Conservation (phyloP, 2,113 vertebrate species). For the Dicrurus megarhynchus region DNA sequence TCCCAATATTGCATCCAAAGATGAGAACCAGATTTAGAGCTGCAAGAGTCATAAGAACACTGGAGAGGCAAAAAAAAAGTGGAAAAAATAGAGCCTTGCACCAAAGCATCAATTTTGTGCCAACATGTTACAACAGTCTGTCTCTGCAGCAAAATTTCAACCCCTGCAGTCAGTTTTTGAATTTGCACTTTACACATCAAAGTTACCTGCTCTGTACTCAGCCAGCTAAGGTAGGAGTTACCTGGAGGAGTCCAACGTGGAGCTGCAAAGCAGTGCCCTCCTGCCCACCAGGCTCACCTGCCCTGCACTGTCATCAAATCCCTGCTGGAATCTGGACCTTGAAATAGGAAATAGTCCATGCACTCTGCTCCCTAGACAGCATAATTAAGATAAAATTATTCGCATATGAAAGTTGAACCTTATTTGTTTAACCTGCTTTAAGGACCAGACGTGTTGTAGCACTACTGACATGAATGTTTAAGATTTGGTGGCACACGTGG, state of each 20-base stretch:
- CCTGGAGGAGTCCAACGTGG: accelerated
- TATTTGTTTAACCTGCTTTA: background rate
- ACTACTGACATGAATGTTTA: background rate
- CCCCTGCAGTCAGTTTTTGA: background rate
- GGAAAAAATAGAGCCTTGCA: background rate
- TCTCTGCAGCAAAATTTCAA: background rate
- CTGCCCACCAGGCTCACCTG: background rate
- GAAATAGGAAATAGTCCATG: background rate
- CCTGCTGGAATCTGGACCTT: background rate
- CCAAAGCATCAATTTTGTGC: background rate
- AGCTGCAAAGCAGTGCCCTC: background rate
- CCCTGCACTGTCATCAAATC: background rate
- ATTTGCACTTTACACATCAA: background rate
- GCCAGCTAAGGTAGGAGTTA: background rate
- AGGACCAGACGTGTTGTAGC: background rate
- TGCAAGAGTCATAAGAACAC: background rate
- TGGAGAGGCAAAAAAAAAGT: background rate
- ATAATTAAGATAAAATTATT: background rate
- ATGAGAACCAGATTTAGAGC: constrained; percentile 24
- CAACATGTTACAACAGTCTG: background rate
- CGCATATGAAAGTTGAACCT: background rate
- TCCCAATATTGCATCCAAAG: background rate
- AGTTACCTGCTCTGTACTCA: background rate
- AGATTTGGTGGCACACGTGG: background rate
- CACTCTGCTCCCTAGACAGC: background rate